phyloP scores from a whole-genome alignment of 2,888 invertebrate species.

The Alloplasta piceator region DNA sequence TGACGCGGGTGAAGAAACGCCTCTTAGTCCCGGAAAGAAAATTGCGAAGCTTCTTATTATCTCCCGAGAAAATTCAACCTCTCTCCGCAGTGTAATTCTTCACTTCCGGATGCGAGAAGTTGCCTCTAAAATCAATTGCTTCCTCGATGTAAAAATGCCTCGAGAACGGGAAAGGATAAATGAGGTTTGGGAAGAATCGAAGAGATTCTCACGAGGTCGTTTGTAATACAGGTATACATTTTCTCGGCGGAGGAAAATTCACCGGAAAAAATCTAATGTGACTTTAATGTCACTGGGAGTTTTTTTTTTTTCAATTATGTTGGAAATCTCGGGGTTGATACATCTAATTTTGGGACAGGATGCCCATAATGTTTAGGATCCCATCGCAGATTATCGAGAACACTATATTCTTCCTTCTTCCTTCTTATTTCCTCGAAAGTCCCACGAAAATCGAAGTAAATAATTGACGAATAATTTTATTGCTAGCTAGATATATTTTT shows the following conservation, averaged over 20 bases:
- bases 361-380: no score
- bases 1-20: slow-evolving; percentile 15
- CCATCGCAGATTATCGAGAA: no score
- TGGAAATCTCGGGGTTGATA: background rate
- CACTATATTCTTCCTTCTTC: no score
- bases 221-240: background rate
- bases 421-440: no score
- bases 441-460: no score
- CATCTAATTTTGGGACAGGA: no score
- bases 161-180: background rate
- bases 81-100: slow-evolving; percentile 25
- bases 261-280: slow-evolving; percentile 70
- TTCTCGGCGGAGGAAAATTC: slow-evolving; percentile 5
- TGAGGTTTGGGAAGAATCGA: background rate
- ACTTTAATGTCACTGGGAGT: slow-evolving; percentile 73
- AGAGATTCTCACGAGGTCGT: slow-evolving; percentile 46
- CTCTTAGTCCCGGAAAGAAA: slow-evolving; percentile 22
- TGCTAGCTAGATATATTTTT: no score
- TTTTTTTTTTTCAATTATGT: slow-evolving; percentile 65
- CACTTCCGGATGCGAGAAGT: slow-evolving; percentile 22
- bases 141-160: slow-evolving; percentile 24
- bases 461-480: no score
- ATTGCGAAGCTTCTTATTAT: slow-evolving; percentile 15
- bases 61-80: slow-evolving; percentile 5
- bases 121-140: slow-evolving; percentile 45